Base-by-base conservation (phyloP, 2,888 invertebrate genomes). In the Nomada fabriciana region DNA sequence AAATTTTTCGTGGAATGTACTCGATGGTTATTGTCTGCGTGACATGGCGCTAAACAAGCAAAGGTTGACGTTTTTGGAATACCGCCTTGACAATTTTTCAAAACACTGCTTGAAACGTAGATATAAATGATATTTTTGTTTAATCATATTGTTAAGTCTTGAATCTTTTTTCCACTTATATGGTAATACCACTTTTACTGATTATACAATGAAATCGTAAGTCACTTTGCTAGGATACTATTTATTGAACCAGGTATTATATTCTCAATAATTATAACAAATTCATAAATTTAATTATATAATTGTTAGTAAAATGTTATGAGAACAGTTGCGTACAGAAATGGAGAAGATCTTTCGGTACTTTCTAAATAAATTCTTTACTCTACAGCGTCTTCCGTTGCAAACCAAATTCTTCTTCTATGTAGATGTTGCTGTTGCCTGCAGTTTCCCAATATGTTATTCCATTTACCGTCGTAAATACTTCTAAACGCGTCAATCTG, bases 401-500 rank as follows among this genome's bases (percentile, higher is more conserved):
- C 95, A 77, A 95, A 95, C 75, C 95, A 95, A 7, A 96, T 86
- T 71, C 94, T 94, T 67, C 96, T 93, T 15, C 94, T 92, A n/a
- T 91, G 91, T 4, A 93, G 89, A 2, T 94, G 94, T 90, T 95
- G 95, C 2, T 95, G 91, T 0, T 94, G 92, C 78, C 96, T 94
- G 84, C 92, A 95, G 91, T 96, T 96, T n/a, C 94, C 89, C 11
- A 94, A 83, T 52, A 95, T 94, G 0, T 94, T 95, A 69, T 95
- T 94, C 36, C 91, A 92, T 64, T 93, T 91, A 5, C 89, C 67
- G 74, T 95, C 94, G 90, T 95, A 94, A 15, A 96, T 88, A 61
- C 93, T 94, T 36, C 96, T 94, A 78, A 96, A 95, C 79, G 94
- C 92, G 71, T 94, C 94, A 88, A 95, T 94, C 96, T 96, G 88